Evolutionary conservation across 2,888 invertebrate genomes (phyloP), one percentile per base, ranked within the genome.

Genomic region (Dryadula phaetusa): DNA sequence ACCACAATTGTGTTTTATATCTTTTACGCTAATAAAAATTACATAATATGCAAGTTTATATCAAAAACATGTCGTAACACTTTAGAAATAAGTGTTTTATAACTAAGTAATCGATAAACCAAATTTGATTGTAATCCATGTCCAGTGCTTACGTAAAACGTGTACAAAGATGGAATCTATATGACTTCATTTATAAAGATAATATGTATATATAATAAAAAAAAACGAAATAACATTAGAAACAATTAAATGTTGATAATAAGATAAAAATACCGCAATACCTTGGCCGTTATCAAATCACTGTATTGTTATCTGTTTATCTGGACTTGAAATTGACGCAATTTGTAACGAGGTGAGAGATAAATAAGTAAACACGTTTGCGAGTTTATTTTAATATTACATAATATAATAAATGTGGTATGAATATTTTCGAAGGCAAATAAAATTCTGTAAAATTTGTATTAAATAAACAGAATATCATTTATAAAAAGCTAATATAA

Each of bases 231-330:
- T 14, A 14, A 60, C 37, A 52, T 34, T 53, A 58, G 54, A 58
- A 7, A 44, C 28, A 66, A 71, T 66, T 66, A 70, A 56, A 46
- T 54, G 46, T 63, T 65, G 20, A 63, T 49, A 64, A 62, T 37
- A 18, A 68, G 72, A 75, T 74, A 73, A 84, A 82, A 83, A 82
- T 80, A 75, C 78, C 71, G 82, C 82, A 84, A 72, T 76, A 61
- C 54, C 70, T 40, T 52, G 37, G 66, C 64, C 40, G 44, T 76
- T 80, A 83, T 81, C 80, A 76, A 72, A 72, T 75, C 75, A 73
- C 76, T 73, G 74, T 73, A 75, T 53, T 70, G 67, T 53, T 83
- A 80, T 82, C 79, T 74, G 56, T 69, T 63, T 22, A 71, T 71
- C 62, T 65, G 61, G 54, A 60, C 64, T 69, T 66, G 56, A 68